Evolutionary conservation across 2,888 invertebrate species (phyloP).

Genomic region (Carcina quercana): DNA sequence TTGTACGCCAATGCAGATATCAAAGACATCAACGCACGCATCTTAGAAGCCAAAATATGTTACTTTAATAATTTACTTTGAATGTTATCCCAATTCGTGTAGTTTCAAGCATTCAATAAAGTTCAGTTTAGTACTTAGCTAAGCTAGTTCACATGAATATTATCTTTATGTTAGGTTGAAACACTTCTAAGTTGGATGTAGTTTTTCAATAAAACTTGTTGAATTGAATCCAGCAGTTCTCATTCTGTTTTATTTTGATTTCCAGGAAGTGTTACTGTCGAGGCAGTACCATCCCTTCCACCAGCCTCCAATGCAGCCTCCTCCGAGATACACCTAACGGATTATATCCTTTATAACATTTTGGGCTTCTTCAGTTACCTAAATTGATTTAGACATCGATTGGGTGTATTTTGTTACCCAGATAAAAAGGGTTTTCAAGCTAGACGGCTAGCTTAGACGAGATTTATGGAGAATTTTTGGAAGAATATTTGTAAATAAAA

Average conservation of each 20-base stretch:
- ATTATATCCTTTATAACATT: conserved; percentile 17
- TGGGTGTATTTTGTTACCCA: conserved; percentile 32
- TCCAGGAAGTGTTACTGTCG: conserved; percentile 54
- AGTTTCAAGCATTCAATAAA: too few relatives aligned
- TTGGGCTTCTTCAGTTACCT: conserved; percentile 34
- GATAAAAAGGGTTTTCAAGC: conserved; percentile 21
- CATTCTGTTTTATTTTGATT: conserved; percentile 16
- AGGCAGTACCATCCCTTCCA: conserved; percentile 64
- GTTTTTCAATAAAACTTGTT: too few relatives aligned
- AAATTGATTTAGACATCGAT: conserved; percentile 42
- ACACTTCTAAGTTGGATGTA: too few relatives aligned
- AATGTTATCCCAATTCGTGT: too few relatives aligned
- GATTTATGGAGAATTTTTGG: conserved; percentile 26
- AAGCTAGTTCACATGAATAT: too few relatives aligned
- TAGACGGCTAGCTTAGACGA: background rate
- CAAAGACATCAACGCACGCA: too few relatives aligned
- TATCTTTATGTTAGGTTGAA: too few relatives aligned
- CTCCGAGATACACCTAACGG: conserved; percentile 45
- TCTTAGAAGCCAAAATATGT: too few relatives aligned
- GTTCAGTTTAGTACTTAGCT: too few relatives aligned
- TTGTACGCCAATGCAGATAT: too few relatives aligned
- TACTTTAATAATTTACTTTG: too few relatives aligned
- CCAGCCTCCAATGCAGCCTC: conserved; percentile 57
- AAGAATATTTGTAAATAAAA: conserved; percentile 39
- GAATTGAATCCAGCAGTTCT: too few relatives aligned